Base-by-base conservation (phyloP, 2,797 vertebrate species). In the Rousettus madagascariensis region DNA sequence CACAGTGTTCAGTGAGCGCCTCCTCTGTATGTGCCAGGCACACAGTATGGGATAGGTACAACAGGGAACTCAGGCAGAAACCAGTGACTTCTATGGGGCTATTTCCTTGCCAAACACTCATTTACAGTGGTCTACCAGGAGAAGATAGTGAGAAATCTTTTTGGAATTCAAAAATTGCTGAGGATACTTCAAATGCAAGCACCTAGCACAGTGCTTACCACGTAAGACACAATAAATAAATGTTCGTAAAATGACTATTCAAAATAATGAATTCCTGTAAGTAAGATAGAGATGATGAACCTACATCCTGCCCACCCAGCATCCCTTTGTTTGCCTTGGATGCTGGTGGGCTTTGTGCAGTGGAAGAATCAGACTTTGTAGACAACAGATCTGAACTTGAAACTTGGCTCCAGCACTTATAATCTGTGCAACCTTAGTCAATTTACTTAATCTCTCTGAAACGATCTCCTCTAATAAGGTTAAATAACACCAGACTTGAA, bases 401-500 rank as follows among this genome's bases (percentile, higher is more conserved):
- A 57, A 61, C 43, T 28, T 41, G n/a, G 13, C 15, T 68, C 36
- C 11, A n/a, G 38, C 53, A 43, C 65, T 96, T 63, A 78, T 74
- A 43, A 80, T 33, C 61, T 78, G 7, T 24, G 16, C 28, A 61
- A 87, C 38, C 30, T 78, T 24, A 43, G 51, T 69, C 79, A 77
- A 43, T 91, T 46, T 82, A 49, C 65, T 88, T 74, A 90, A 92
- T 75, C 26, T 66, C 88, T 66, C 38, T 75, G 53, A 74, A 95
- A 88, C 57, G 46, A 20, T 79, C 88, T 92, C 36, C 53, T 85
- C 79, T 72, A 95, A 87, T 68, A 93, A 93, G 51, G 82, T 78
- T 88, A 92, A 92, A 89, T 41, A 30, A 4, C 8, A 8, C 6
- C 38, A n/a, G 63, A 75, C 24, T 26, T 53, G 51, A 5, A 82